Evolutionary conservation across 2,113 vertebrate species (phyloP).

Genomic region (Callionymus lyra): DNA sequence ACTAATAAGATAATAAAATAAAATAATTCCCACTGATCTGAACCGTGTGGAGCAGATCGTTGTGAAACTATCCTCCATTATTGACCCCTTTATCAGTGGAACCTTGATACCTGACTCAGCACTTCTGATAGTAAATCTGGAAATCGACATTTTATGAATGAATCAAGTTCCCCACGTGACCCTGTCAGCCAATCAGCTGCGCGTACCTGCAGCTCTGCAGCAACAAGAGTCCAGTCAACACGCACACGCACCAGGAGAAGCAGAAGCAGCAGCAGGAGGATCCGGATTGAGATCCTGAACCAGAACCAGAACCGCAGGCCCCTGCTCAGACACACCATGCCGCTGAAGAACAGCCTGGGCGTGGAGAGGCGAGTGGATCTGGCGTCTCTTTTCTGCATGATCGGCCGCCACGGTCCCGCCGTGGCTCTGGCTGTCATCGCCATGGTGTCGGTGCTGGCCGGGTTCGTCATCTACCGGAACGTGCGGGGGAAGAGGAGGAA

Average conservation of each 20-base stretch:
- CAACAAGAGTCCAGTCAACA: slow-evolving; percentile 38
- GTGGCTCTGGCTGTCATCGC: slow-evolving; percentile 47
- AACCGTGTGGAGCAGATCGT: too few species aligned
- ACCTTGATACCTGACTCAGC: too few species aligned
- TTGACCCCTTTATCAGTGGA: too few species aligned
- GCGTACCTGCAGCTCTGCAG: slow-evolving; percentile 44
- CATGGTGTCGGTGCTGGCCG: slow-evolving; percentile 47
- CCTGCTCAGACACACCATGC: slow-evolving; percentile 11
- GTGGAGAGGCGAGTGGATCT: slow-evolving; percentile 45
- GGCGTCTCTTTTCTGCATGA: slow-evolving; percentile 55
- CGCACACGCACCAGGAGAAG: slow-evolving; percentile 4
- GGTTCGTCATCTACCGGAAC: slow-evolving; percentile 54
- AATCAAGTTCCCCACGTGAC: slow-evolving; percentile 18
- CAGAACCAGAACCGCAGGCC: background rate
- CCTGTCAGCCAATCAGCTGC: slow-evolving; percentile 33
- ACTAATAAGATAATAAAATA: too few species aligned
- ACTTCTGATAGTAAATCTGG: too few species aligned
- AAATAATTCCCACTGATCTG: too few species aligned
- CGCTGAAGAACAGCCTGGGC: slow-evolving; percentile 19
- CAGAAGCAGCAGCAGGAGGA: slow-evolving; percentile 5
- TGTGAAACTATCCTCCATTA: too few species aligned
- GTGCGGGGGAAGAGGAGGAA: slow-evolving; percentile 46
- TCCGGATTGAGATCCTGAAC: too few species aligned
- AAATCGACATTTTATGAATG: too few species aligned
- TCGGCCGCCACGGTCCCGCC: slow-evolving; percentile 48